Percentiles rank a stretch among this genome's conserved stretches.
Conservation (phyloP, 2,888 invertebrate species). For the Acholoe squamosa region DNA sequence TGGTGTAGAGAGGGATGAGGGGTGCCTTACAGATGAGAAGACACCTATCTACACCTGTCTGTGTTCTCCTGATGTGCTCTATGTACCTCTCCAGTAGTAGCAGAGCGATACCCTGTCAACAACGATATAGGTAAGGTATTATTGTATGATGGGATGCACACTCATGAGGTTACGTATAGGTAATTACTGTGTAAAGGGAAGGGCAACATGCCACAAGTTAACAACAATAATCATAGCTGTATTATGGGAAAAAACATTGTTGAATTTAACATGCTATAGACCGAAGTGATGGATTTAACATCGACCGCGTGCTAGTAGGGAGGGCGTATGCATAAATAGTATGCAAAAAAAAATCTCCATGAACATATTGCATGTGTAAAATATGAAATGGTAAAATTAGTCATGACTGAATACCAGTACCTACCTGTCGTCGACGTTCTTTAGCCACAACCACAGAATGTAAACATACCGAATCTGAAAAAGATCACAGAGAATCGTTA, state of each 20-base stretch:
- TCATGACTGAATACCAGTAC: no score
- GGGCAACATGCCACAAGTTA: neutral
- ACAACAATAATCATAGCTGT: no score
- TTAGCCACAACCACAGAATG: constrained; percentile 64
- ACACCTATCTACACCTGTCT: constrained; percentile 69
- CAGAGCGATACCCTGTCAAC: constrained; percentile 62
- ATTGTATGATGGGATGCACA: neutral
- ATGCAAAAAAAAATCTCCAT: no score
- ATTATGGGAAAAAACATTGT: no score
- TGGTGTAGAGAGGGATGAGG: constrained; percentile 72
- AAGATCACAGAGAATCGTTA: neutral
- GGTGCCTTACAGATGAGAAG: constrained; percentile 71
- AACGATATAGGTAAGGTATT: neutral
- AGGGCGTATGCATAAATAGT: no score
- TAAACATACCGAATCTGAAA: constrained; percentile 63
- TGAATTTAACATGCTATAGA: no score
- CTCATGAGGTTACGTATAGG: neutral
- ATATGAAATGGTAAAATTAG: no score
- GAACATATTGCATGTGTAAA: no score
- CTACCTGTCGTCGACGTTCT: constrained; percentile 53
- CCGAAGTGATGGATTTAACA: no score
- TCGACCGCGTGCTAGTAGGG: no score
- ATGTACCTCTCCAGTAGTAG: constrained; percentile 14
- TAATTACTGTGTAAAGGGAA: neutral
- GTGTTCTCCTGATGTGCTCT: constrained; percentile 67